phyloP scores from a whole-genome alignment of 2,888 invertebrate species.

The Icerya purchasi region DNA sequence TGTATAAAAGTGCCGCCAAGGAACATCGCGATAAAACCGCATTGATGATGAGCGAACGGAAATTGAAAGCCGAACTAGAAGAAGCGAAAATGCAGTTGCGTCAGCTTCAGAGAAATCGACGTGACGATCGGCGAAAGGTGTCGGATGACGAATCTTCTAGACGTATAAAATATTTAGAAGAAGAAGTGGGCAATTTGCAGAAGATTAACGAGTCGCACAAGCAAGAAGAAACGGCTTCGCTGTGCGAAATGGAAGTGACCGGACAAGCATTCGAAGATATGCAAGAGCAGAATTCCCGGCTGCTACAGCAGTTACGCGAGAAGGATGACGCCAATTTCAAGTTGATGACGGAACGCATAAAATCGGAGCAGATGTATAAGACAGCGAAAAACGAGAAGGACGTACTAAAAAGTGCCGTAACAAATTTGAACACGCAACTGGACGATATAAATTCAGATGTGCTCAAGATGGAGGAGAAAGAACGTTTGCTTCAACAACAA shows the following conservation, averaged over 20 bases:
- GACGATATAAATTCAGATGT: conserved; percentile 92
- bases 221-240: conserved; percentile 80
- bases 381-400: conserved; percentile 85
- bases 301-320: conserved; percentile 85
- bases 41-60: conserved; percentile 84
- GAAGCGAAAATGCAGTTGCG: conserved; percentile 68
- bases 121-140: conserved; percentile 69
- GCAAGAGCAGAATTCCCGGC: conserved; percentile 92
- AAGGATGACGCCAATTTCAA: conserved; percentile 98
- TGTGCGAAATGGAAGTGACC: conserved; percentile 98
- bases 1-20: conserved; percentile 94
- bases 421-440: conserved; percentile 58
- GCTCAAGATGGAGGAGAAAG: conserved; percentile 85
- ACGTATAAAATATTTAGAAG: conserved; percentile 84
- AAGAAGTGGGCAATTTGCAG: no score
- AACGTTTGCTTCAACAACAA: conserved; percentile 73
- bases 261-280: conserved; percentile 98
- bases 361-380: conserved; percentile 87
- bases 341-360: conserved; percentile 89
- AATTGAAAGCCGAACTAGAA: conserved; percentile 70
- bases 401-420: conserved; percentile 5
- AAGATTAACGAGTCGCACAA: no score
- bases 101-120: conserved; percentile 57
- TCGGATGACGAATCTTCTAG: conserved; percentile 86
- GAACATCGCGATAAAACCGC: conserved; percentile 91